Percentiles rank a stretch among this genome's conserved stretches.
phyloP scores from a whole-genome alignment of 1,140 invertebrate genomes.

The Leptonema lineaticorne region DNA sequence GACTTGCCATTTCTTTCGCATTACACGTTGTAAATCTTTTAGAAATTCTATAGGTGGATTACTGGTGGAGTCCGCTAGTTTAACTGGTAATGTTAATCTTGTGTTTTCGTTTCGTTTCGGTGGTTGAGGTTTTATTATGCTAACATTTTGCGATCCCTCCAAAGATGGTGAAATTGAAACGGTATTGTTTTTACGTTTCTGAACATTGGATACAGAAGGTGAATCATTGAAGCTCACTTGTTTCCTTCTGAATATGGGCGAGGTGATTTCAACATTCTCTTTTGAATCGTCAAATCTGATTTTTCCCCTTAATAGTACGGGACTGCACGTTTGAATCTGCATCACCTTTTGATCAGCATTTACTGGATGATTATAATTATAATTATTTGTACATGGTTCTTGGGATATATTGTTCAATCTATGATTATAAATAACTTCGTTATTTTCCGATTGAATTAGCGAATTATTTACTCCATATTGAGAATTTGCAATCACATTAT shows the following conservation, averaged over 20 bases:
- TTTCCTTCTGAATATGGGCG: slow-evolving; percentile 30
- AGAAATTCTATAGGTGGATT: slow-evolving; percentile 83
- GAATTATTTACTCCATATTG: not conserved
- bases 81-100: slow-evolving; percentile 73
- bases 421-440: not conserved
- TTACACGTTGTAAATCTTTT: slow-evolving; percentile 84
- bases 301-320: slow-evolving; percentile 25
- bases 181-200: slow-evolving; percentile 28
- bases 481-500: not conserved
- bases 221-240: slow-evolving; percentile 22
- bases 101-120: slow-evolving; percentile 72
- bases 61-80: slow-evolving; percentile 66
- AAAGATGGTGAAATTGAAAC: not conserved
- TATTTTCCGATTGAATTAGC: not conserved
- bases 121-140: slow-evolving; percentile 56
- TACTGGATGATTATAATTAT: not conserved
- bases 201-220: not conserved
- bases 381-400: slow-evolving; percentile 6
- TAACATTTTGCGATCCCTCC: slow-evolving; percentile 45
- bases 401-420: not conserved
- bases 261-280: slow-evolving; percentile 12
- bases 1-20: slow-evolving; percentile 93
- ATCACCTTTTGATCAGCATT: slow-evolving; percentile 7
- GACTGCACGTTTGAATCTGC: slow-evolving; percentile 30
- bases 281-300: slow-evolving; percentile 16